Conservation (phyloP, 2,888 invertebrate species). For the Cerceris ruficornis region DNA sequence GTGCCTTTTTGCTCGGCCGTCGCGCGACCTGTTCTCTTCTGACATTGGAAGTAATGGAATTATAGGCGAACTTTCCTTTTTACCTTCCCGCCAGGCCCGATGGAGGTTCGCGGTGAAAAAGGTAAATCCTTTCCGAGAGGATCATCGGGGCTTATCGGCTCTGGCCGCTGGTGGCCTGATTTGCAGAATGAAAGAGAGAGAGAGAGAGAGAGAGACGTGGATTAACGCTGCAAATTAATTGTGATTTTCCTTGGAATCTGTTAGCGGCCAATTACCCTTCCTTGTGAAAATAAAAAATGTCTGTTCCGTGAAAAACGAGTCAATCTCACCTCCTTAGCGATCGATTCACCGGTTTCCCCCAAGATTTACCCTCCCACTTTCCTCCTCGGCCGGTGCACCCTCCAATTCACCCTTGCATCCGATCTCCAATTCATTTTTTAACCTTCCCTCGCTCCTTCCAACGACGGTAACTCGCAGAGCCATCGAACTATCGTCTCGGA, state of each 20-base stretch:
- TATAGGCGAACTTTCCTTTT: constrained; percentile 24
- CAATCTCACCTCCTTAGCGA: too few relatives aligned
- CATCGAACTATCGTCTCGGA: too few relatives aligned
- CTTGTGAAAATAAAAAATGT: too few relatives aligned
- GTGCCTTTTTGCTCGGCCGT: not conserved
- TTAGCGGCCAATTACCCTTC: too few relatives aligned
- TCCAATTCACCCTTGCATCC: too few relatives aligned
- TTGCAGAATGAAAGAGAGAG: not conserved
- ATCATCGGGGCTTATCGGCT: constrained; percentile 4
- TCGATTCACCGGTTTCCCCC: too few relatives aligned
- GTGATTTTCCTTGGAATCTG: not conserved
- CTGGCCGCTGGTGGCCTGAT: not conserved
- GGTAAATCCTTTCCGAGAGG: not conserved
- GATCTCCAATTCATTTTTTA: too few relatives aligned
- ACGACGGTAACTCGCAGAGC: too few relatives aligned
- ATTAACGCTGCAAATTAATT: constrained; percentile 1
- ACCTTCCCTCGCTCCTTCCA: too few relatives aligned
- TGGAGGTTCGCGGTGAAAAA: not conserved
- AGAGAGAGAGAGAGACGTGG: not conserved
- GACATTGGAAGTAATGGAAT: constrained; percentile 50
- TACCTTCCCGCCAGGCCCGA: not conserved
- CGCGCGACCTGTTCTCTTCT: constrained; percentile 9
- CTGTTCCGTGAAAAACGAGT: too few relatives aligned
- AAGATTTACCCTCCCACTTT: too few relatives aligned
- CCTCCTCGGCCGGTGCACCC: too few relatives aligned